Base-by-base conservation (phyloP, 2,888 invertebrate species). In the Xestia sexstrigata region DNA sequence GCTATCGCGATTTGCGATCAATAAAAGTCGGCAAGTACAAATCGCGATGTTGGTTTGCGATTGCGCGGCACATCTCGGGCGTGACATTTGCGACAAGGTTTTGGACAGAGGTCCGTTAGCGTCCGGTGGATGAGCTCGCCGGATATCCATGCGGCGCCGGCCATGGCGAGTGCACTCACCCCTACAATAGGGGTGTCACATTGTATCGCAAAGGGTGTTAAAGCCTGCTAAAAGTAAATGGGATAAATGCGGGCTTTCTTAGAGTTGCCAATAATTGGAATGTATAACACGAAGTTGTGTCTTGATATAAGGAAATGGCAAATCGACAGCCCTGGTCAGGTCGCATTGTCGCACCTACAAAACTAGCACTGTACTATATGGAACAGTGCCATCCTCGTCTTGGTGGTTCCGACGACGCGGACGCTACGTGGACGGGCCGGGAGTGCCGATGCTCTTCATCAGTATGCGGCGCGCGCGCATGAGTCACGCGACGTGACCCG, bases 101-200 rank as follows among this genome's bases (percentile, higher is more conserved):
- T 94, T 94, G 93, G 94, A 84, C 90, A 88, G 86, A 67, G 91
- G 88, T 84, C 95, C 95, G 95, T 95, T 95, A 96, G 88, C 92
- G 88, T 94, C 95, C 94, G 94, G 93, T 93, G 91, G 96, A 96
- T 96, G 91, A 95, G 93, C 94, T 78, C 77, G 90, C 93, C 94
- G 96, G 95, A 96, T 94, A 94, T 95, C 91, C 91, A 92, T 73
- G 79, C 78, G 81, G 81, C 80, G 80, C 74, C 78, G 79, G 65
- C 78, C 45, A 85, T 76, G 60, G 63, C 65, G 78, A 91, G 92
- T 90, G 86, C 91, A 91, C 89, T 91, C 91, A 93, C 92, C 92
- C 92, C 87, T 90, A 81, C 17, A 70, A 58, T 70, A 89, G 88
- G 89, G 88, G 76, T 87, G 86, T 70, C 73, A 42, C 49, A 67